Evolutionary conservation across 2,797 vertebrate genomes (phyloP).

Genomic region (Scolopax bukidnonensis): DNA sequence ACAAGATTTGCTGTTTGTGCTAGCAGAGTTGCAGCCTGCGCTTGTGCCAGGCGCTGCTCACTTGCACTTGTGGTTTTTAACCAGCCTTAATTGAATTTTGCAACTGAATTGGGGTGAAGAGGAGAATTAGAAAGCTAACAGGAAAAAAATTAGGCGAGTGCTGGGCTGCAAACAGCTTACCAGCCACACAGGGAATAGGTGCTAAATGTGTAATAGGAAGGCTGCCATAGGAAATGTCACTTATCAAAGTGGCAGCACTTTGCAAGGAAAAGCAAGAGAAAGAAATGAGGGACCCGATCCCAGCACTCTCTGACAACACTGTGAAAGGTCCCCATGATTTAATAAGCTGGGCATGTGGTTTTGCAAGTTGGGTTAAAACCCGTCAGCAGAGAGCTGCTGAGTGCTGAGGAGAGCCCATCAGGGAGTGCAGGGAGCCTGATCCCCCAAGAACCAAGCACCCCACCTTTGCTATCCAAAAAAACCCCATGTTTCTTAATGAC

Average conservation of each 20-base stretch:
- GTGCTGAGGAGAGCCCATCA: neutral
- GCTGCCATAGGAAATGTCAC: slow-evolving; percentile 50
- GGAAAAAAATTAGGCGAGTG: slow-evolving; percentile 33
- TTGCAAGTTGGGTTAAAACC: neutral
- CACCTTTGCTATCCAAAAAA: accelerated
- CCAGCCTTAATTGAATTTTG: slow-evolving; percentile 70
- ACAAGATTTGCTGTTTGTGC: neutral
- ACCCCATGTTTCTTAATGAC: accelerated
- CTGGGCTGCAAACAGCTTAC: neutral
- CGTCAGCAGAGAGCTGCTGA: neutral
- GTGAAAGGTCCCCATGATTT: neutral
- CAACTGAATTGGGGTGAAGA: slow-evolving; percentile 56
- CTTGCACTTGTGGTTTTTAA: slow-evolving; percentile 48
- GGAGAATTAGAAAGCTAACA: slow-evolving; percentile 43
- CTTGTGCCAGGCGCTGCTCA: neutral
- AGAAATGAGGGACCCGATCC: neutral
- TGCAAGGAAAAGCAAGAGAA: neutral
- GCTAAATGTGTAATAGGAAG: slow-evolving; percentile 15
- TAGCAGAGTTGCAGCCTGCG: neutral
- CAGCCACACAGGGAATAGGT: slow-evolving; percentile 4
- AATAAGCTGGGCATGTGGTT: neutral
- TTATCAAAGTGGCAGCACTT: slow-evolving; percentile 16
- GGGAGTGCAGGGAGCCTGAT: neutral
- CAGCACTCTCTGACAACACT: neutral
- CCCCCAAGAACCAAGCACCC: neutral